Percentiles rank a stretch among this genome's conserved stretches.
phyloP scores from a whole-genome alignment of 2,888 invertebrate genomes.

The Cheilosia variabilis region DNA sequence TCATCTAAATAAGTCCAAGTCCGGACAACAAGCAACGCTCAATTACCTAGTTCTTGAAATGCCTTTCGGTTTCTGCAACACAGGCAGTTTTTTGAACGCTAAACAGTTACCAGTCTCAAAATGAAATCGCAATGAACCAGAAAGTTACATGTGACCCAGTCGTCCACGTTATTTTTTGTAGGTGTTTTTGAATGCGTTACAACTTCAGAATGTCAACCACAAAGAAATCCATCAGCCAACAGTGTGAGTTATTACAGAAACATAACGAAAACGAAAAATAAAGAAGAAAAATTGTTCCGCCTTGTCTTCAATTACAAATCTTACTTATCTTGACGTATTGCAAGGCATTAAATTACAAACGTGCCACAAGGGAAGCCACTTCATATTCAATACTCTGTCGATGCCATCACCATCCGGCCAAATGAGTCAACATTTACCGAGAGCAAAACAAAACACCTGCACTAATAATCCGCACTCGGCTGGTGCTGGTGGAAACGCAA shows the following conservation, averaged over 20 bases:
- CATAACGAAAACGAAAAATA: neutral
- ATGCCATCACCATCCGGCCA: constrained; percentile 54
- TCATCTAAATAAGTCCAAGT: no score
- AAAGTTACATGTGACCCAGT: no score
- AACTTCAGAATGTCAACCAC: neutral
- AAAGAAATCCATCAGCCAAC: neutral
- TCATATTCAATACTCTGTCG: constrained; percentile 30
- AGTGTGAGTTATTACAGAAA: neutral
- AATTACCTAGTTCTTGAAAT: no score
- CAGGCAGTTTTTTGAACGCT: no score
- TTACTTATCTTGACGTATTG: constrained; percentile 31
- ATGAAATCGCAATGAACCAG: no score
- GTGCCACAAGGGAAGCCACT: constrained; percentile 56
- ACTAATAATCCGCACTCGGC: constrained; percentile 12
- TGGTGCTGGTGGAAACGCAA: constrained; percentile 42
- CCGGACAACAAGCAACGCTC: no score
- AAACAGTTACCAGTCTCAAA: no score
- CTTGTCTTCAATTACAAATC: constrained; percentile 67
- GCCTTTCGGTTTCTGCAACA: no score
- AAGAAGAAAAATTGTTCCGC: constrained; percentile 53
- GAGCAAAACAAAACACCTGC: constrained; percentile 57
- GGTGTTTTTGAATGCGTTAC: no score
- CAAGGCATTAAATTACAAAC: constrained; percentile 60
- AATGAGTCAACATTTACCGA: constrained; percentile 53
- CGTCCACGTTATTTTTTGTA: no score